Percentiles rank a stretch among this genome's conserved stretches.
These are phyloP conservation scores for Gila robusta DNA, from an alignment of 2,797 vertebrate species.

Conservation along the genomic window DNA sequence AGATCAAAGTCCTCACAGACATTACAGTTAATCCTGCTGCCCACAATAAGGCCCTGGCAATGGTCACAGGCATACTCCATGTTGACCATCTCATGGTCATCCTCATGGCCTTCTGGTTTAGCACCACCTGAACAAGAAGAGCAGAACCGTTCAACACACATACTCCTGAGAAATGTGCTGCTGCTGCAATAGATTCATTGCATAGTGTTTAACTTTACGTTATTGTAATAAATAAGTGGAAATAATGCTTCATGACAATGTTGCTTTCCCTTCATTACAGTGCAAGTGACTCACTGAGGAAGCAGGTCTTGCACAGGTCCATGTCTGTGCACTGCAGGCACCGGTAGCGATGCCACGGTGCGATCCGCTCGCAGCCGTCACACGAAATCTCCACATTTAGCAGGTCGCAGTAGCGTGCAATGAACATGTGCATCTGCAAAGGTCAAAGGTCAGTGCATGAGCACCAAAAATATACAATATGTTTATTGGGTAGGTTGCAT, in stretches of 20 bases:
- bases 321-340: constrained; percentile 98
- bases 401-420: constrained; percentile 94
- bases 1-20: constrained; percentile 97
- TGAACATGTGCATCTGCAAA: constrained; percentile 98
- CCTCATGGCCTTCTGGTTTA: constrained; percentile 96
- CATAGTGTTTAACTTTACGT: not conserved
- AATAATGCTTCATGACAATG: not conserved
- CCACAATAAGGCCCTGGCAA: constrained; percentile 95
- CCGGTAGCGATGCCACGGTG: constrained; percentile 94
- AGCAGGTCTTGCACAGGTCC: constrained; percentile 98
- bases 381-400: constrained; percentile 97
- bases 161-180: not conserved
- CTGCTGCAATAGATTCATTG: not conserved
- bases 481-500: not conserved
- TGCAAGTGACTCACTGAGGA: constrained; percentile 84
- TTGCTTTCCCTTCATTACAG: not conserved
- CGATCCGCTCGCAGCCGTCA: constrained; percentile 95
- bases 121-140: constrained; percentile 85
- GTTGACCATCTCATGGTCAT: constrained; percentile 97
- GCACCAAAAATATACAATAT: not conserved
- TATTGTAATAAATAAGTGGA: not conserved
- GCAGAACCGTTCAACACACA: not conserved
- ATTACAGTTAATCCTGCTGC: constrained; percentile 95
- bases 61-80: constrained; percentile 98
- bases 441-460: not conserved